Base-by-base conservation (phyloP, 2,797 vertebrate species). In the Fratercula arctica region DNA sequence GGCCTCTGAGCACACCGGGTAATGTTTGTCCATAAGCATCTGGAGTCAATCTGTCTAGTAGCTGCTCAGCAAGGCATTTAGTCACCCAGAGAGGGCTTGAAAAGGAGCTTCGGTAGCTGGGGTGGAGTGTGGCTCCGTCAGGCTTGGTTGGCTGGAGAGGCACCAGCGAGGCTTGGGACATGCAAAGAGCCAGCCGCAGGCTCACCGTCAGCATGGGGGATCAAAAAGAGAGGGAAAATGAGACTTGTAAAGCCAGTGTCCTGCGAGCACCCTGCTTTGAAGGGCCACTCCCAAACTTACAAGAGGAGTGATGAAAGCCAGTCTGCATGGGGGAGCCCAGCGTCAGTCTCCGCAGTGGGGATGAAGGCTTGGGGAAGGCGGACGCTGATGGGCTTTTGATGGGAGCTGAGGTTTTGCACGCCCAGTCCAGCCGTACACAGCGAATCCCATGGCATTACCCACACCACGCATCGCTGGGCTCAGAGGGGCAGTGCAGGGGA, bases 381-480 rank as follows among this genome's bases (percentile, higher is more conserved):
- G 28, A 26, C 11, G 0, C 35, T 4, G 50, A 20, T 2, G 3
- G 3, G 41, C 16, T 77, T 37, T 8, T 33, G 46, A n/a, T 5
- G 0, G 26, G 66, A 60, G 76, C 45, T 0, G 1, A 15, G 64
- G 7, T 91, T 23, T 20, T 33, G 41, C n/a, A 18, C 0, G 0
- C 43, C 9, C 4, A 2, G 24, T 9, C 63, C 46, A 31, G 26
- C 63, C 3, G 3, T 5, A 26, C 35, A 11, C 0, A 9, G 29
- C 0, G 3, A 60, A 48, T 18, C 61, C 60, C 19, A 0, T 0
- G 2, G 74, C 4, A 0, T 39, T 80, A 76, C 67, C 33, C 28
- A 56, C 11, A 10, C 29, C 1, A 0, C 0, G 4, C 5, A 11
- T 23, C 1, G 0, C 1, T 0, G 14, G 56, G 11, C 23, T 81